phyloP scores from a whole-genome alignment of 2,888 invertebrate genomes.

The Agrochola lychnidis region DNA sequence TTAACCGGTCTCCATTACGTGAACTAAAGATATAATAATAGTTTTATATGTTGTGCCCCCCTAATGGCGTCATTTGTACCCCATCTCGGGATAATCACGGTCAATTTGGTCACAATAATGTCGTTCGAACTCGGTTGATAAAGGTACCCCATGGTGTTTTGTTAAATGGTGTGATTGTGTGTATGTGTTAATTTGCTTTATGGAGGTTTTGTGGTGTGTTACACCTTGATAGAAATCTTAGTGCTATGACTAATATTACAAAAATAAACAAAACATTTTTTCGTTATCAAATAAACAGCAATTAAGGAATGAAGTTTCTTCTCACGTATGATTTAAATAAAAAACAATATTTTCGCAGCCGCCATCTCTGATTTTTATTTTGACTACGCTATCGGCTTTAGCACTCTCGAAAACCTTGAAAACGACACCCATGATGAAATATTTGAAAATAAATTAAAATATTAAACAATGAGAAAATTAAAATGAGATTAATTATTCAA shows the following conservation, averaged over 20 bases:
- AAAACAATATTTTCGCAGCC: too few species aligned
- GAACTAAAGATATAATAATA: slow-evolving; percentile 51
- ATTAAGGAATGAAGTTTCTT: too few species aligned
- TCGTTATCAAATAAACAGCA: too few species aligned
- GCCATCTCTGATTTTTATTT: too few species aligned
- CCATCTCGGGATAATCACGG: slow-evolving; percentile 53
- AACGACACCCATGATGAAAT: too few species aligned
- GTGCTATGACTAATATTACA: background rate
- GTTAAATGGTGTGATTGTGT: slow-evolving; percentile 37
- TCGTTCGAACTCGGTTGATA: slow-evolving; percentile 42
- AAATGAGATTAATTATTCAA: too few species aligned
- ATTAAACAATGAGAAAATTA: too few species aligned
- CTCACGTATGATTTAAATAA: too few species aligned
- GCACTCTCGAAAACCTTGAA: too few species aligned
- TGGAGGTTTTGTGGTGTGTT: background rate
- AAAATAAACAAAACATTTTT: too few species aligned
- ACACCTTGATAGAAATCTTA: background rate
- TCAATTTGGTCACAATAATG: slow-evolving; percentile 58
- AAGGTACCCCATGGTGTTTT: slow-evolving; percentile 27
- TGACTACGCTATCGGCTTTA: too few species aligned
- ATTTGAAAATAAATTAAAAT: too few species aligned
- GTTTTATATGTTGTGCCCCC: slow-evolving; percentile 44
- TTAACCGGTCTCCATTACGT: slow-evolving; percentile 13
- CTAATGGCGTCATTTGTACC: slow-evolving; percentile 57
- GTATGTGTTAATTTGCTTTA: slow-evolving; percentile 12